Evolutionary conservation across 2,888 invertebrate species (phyloP).

Genomic region (Troides helena): DNA sequence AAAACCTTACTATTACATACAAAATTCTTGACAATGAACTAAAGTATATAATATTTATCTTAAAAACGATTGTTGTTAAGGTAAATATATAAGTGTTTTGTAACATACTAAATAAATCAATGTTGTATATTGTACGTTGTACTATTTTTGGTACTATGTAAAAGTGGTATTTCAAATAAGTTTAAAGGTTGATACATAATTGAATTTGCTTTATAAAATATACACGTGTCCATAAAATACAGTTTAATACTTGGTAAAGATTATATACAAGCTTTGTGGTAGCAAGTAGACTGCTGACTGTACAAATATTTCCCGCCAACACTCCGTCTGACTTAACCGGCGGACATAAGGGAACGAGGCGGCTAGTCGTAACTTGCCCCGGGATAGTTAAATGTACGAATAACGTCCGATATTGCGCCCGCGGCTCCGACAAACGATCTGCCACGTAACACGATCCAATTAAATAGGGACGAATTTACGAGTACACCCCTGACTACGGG

Average conservation of each 20-base stretch:
- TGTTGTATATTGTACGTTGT: too few species aligned
- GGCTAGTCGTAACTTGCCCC: conserved; percentile 59
- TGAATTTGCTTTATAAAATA: too few species aligned
- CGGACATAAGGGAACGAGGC: conserved; percentile 38
- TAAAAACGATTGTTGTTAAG: too few species aligned
- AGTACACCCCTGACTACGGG: conserved; percentile 48
- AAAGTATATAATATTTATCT: too few species aligned
- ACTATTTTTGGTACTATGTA: too few species aligned
- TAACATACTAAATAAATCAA: too few species aligned
- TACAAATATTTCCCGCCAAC: conserved; percentile 15
- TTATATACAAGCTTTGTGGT: not conserved
- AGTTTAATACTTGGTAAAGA: not conserved
- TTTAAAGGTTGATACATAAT: too few species aligned
- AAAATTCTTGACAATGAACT: too few species aligned
- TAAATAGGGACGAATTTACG: conserved; percentile 67
- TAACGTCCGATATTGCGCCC: conserved; percentile 63
- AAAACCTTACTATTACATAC: too few species aligned
- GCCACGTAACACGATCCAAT: conserved; percentile 67
- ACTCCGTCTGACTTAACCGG: conserved; percentile 19
- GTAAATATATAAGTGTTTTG: too few species aligned
- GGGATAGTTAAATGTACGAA: conserved; percentile 63
- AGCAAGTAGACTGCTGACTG: conserved; percentile 6
- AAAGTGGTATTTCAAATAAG: too few species aligned
- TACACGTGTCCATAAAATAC: not conserved
- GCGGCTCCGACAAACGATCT: conserved; percentile 57